Percentiles rank a stretch among this genome's conserved stretches.
These are phyloP conservation scores for Melitaea cinxia DNA, from an alignment of 1,140 invertebrate species.

Conservation along the genomic window DNA sequence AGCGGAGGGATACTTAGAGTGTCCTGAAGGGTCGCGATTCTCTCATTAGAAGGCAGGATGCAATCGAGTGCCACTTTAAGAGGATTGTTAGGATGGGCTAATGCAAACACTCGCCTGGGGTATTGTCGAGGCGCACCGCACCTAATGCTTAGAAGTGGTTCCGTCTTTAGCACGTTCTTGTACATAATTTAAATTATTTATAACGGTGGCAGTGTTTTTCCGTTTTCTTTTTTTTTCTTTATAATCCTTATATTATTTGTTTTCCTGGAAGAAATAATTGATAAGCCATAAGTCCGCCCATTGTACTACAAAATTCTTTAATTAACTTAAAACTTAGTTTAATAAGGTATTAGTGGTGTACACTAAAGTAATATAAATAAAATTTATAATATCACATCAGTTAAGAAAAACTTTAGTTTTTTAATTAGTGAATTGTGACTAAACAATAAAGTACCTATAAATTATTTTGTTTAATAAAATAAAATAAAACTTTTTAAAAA, in stretches of 20 bases:
- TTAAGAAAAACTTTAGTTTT: not conserved
- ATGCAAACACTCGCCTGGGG: not conserved
- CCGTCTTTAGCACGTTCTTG: not conserved
- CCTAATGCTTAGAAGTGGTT: not conserved
- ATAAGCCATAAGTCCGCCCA: too few relatives aligned
- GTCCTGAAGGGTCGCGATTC: slow-evolving; percentile 25
- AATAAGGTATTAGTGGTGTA: not conserved
- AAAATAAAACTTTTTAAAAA: too few relatives aligned
- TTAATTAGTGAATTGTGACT: too few relatives aligned
- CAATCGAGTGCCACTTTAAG: slow-evolving; percentile 32
- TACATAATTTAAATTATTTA: too few relatives aligned
- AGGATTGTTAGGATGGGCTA: slow-evolving; percentile 6
- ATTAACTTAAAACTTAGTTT: too few relatives aligned
- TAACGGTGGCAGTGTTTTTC: too few relatives aligned
- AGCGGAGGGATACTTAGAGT: slow-evolving; percentile 20
- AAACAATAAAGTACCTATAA: too few relatives aligned
- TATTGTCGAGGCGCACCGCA: not conserved
- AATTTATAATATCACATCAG: not conserved
- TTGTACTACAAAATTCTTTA: too few relatives aligned
- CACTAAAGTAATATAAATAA: not conserved
- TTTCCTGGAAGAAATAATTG: too few relatives aligned
- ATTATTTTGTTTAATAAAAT: too few relatives aligned
- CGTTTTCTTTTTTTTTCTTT: too few relatives aligned
- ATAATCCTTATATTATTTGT: too few relatives aligned
- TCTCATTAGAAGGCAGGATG: slow-evolving; percentile 33